A percentile compares a stretch with the other conserved stretches of the same genome.
Conservation (phyloP, 2,113 vertebrate species). For the Setophaga coronata region DNA sequence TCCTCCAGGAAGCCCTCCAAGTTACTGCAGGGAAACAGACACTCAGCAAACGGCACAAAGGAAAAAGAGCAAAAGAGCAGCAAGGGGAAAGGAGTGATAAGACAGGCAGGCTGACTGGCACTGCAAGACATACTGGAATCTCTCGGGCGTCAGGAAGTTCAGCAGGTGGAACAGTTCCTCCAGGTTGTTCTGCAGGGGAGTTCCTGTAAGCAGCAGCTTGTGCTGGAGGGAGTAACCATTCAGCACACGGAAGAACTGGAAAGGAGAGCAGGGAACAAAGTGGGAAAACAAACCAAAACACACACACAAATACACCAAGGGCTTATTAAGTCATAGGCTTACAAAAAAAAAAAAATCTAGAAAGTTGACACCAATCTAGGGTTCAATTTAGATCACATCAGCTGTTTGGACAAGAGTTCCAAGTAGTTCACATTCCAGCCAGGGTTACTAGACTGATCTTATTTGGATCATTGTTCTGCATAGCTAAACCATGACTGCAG, state of each 20-base stretch:
- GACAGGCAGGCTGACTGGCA: conserved; percentile 1
- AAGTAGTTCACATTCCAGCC: background rate
- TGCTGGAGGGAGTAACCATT: conserved; percentile 97
- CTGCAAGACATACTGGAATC: conserved; percentile 89
- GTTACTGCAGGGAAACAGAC: conserved; percentile 79
- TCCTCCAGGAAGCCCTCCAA: conserved; percentile 96
- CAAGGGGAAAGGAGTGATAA: background rate
- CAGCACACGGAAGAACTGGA: conserved; percentile 93
- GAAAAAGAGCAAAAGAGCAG: background rate
- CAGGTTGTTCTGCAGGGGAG: conserved; percentile 95
- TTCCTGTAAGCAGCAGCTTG: conserved; percentile 93
- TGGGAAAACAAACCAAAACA: background rate
- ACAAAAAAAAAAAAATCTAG: background rate
- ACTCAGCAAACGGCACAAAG: background rate
- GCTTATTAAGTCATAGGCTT: background rate
- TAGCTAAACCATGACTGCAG: background rate
- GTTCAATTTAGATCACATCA: background rate
- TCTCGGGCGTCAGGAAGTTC: conserved; percentile 93
- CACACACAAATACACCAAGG: background rate
- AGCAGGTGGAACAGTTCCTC: conserved; percentile 96
- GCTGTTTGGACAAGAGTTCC: background rate
- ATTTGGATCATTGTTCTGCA: background rate
- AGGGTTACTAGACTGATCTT: background rate
- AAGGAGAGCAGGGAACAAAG: background rate
- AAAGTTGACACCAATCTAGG: background rate